Base-by-base conservation (phyloP, 2,888 invertebrate species). In the Calephelis perditalis region DNA sequence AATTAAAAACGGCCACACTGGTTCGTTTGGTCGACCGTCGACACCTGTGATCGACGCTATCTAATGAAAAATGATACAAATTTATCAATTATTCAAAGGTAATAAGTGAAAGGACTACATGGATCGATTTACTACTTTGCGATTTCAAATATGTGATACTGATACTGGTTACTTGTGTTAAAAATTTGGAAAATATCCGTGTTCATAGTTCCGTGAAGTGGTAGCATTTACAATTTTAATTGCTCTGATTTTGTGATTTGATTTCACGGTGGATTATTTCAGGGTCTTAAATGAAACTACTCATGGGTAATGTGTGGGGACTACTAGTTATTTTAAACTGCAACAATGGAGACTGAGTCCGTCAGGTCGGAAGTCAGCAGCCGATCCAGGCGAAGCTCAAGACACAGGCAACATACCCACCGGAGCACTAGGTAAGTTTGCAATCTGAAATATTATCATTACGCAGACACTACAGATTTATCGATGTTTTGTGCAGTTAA, bases 311-410 rank as follows among this genome's bases (percentile, higher is more conserved):
- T 72, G 63, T 62, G 68, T 68, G 69, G 65, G 67, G 67, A 73
- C 69, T 66, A 64, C 66, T 65, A 62, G 67, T 68, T 67, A 66
- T 63, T 69, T 63, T 67, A 70, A 67, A 66, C 62, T 73, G 66
- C 62, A 71, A 83, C 89, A 82, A 97, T 97, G 97, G 98, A 98
- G 92, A 97, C 96, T 75, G 98, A 98, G 92, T 97, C 97, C 73
- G 95, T 98, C 75, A 95, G 97, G 80, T 98, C 98, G 61, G 97
- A 97, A 89, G 93, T 96, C 77, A 97, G 97, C 87, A 94, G 96
- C 78, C 94, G 96, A 77, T 95, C 94, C 59, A 91, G 94, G 81
- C 92, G 94, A 65, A 94, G 94, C 69, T 92, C 94, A 49, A 92
- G 94, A 71, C 89, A 90, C 69, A 77, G 93, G 65, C 91, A 92